phyloP scores from a whole-genome alignment of 2,113 vertebrate species.

The Peromyscus maniculatus region DNA sequence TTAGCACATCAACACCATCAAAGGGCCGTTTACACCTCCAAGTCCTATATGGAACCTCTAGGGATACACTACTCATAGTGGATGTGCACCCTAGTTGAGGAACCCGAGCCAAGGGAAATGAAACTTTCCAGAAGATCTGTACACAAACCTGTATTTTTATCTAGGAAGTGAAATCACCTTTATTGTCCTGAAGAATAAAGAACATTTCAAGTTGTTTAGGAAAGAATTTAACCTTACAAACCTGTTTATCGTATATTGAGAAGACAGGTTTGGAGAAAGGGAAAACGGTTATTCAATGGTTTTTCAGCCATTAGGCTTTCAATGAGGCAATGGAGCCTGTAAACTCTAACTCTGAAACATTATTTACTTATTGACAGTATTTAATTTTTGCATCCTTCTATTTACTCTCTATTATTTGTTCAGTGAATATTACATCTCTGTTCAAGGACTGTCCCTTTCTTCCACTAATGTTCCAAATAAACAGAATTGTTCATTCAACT shows the following conservation, averaged over 20 bases:
- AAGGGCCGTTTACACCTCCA: neutral
- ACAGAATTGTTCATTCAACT: neutral
- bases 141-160: neutral
- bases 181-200: neutral
- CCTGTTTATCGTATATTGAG: neutral
- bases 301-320: neutral
- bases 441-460: neutral
- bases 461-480: neutral
- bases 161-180: neutral
- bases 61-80: fast-evolving
- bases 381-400: neutral
- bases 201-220: neutral
- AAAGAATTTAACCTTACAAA: neutral
- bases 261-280: neutral
- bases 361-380: neutral
- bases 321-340: too few species aligned
- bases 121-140: neutral
- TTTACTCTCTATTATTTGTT: neutral
- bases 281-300: neutral
- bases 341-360: neutral
- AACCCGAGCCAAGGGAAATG: neutral
- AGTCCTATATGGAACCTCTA: fast-evolving
- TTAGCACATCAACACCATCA: neutral
- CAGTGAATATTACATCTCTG: neutral
- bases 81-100: too few species aligned